Evolutionary conservation across 2,888 invertebrate genomes (phyloP).

Genomic region (Beris morrisii): DNA sequence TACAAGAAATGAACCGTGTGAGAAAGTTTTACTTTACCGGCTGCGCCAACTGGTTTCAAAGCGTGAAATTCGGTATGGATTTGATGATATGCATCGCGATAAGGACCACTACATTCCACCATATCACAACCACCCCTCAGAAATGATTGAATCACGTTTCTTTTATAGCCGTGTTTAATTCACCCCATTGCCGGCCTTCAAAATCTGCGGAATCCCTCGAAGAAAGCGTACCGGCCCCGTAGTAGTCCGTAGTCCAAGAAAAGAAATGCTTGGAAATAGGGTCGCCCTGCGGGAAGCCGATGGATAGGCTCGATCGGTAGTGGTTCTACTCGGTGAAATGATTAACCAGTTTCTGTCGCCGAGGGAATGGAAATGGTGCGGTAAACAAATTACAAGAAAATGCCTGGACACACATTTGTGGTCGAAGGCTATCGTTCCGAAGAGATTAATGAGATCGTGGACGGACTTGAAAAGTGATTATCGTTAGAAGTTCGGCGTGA

Average conservation of each 20-base stretch:
- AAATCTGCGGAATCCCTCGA: too few species aligned
- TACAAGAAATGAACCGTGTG: too few species aligned
- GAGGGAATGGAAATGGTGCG: not conserved
- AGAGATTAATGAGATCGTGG: constrained; percentile 12
- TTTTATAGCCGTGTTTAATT: not conserved
- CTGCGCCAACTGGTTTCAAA: constrained; percentile 4
- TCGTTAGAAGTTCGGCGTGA: too few species aligned
- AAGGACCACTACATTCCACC: constrained; percentile 12
- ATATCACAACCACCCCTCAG: constrained; percentile 7
- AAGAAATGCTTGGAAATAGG: too few species aligned
- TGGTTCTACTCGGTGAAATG: too few species aligned
- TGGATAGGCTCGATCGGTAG: too few species aligned
- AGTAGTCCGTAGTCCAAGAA: too few species aligned
- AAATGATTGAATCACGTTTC: constrained; percentile 7
- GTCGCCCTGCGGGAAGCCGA: constrained; percentile 2
- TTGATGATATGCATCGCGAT: constrained; percentile 11
- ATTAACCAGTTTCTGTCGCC: too few species aligned
- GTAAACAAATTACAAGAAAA: constrained; percentile 6
- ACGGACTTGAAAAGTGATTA: constrained; percentile 4
- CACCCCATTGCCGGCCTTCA: too few species aligned
- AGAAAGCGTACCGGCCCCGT: too few species aligned
- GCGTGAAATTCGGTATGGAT: constrained; percentile 11
- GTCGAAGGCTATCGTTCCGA: constrained; percentile 3
- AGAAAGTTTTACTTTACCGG: too few species aligned
- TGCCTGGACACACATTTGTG: constrained; percentile 12